phyloP scores from a whole-genome alignment of 2,797 vertebrate species.

The Galaxias olidus region DNA sequence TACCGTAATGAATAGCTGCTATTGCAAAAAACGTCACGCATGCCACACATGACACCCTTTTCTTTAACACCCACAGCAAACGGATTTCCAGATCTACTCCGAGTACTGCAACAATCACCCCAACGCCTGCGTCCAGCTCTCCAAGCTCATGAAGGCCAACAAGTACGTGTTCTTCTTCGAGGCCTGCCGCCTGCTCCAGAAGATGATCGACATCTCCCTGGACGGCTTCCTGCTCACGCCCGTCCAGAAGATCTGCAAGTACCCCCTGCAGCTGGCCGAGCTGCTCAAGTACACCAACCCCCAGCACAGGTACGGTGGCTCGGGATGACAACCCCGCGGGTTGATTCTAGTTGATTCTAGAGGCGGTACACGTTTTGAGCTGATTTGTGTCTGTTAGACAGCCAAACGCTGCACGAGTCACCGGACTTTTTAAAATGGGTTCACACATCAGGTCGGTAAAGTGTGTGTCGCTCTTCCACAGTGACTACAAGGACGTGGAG shows the following conservation, averaged over 20 bases:
- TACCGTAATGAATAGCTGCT: neutral
- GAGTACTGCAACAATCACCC: slow-evolving; percentile 99
- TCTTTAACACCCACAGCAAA: slow-evolving; percentile 77
- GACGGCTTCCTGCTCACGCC: slow-evolving; percentile 95
- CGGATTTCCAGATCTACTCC: slow-evolving; percentile 96
- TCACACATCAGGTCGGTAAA: neutral
- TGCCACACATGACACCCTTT: neutral
- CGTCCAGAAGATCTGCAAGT: slow-evolving; percentile 98
- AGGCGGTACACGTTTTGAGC: no score
- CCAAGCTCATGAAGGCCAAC: slow-evolving; percentile 89
- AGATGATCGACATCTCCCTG: slow-evolving; percentile 95
- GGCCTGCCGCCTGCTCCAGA: slow-evolving; percentile 92
- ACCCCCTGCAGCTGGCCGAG: slow-evolving; percentile 91
- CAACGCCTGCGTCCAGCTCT: slow-evolving; percentile 90
- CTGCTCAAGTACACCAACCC: slow-evolving; percentile 96
- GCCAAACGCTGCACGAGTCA: no score
- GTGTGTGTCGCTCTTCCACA: slow-evolving; percentile 37
- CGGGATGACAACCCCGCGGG: neutral
- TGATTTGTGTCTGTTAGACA: no score
- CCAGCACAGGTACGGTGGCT: slow-evolving; percentile 83
- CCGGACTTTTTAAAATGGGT: no score
- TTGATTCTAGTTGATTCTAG: no score
- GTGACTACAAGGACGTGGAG: slow-evolving; percentile 94
- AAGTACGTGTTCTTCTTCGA: slow-evolving; percentile 97
- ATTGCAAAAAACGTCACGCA: neutral